phyloP scores from a whole-genome alignment of 2,888 invertebrate species.

The Polyommatus icarus region DNA sequence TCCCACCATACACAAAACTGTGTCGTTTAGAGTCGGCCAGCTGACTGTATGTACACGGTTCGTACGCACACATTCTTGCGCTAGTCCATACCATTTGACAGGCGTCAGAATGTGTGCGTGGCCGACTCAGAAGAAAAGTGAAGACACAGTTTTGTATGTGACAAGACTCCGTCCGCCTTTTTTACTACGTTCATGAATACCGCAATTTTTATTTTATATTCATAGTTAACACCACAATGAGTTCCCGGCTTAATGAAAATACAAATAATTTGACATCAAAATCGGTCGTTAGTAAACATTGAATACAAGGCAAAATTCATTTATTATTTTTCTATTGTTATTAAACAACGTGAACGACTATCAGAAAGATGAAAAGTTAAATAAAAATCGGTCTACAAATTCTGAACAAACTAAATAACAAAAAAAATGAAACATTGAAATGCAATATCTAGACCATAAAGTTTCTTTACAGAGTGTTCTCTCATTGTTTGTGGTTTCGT shows the following conservation, averaged over 20 bases:
- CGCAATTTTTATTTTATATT: too few relatives aligned
- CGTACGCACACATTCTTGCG: too few relatives aligned
- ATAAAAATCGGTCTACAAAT: conserved; percentile 13
- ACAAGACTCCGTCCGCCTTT: too few relatives aligned
- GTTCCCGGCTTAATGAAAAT: not conserved
- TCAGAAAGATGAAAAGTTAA: not conserved
- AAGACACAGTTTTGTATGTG: too few relatives aligned
- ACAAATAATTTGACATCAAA: not conserved
- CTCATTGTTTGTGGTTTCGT: conserved; percentile 8
- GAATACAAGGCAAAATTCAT: not conserved
- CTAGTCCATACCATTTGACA: too few relatives aligned
- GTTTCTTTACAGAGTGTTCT: conserved; percentile 9
- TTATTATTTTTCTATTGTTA: not conserved
- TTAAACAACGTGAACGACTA: not conserved
- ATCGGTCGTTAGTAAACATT: not conserved
- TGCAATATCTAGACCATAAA: conserved; percentile 13
- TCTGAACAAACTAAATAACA: conserved; percentile 1
- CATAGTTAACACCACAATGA: not conserved
- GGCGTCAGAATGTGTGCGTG: too few relatives aligned
- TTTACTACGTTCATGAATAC: too few relatives aligned
- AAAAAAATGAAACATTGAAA: not conserved
- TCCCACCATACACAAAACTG: too few relatives aligned
- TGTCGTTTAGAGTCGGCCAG: too few relatives aligned
- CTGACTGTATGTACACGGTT: too few relatives aligned
- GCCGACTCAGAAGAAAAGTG: too few relatives aligned